These are phyloP conservation scores for Amphibalanus amphitrite DNA, from an alignment of 1,140 invertebrate species.

Conservation along the genomic window DNA sequence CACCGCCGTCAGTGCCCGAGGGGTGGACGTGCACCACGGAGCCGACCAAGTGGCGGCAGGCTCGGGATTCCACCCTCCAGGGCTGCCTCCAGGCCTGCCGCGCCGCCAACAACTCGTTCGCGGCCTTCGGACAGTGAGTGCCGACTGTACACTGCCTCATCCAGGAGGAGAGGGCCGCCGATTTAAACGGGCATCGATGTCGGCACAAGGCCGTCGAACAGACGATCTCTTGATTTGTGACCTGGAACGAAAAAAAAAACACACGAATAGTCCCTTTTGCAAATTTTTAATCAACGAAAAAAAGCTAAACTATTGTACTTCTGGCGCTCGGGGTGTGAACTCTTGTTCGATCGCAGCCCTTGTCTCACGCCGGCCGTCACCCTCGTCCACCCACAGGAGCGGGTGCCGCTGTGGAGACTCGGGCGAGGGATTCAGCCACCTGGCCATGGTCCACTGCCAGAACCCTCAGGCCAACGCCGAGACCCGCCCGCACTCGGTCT, in stretches of 20 bases:
- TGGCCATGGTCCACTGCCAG: neutral
- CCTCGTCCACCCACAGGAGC: neutral
- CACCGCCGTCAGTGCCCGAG: neutral
- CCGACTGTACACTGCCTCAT: no score
- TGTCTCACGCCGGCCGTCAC: no score
- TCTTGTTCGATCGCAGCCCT: no score
- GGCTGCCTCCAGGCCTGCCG: neutral
- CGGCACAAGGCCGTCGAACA: no score
- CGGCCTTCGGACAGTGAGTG: neutral
- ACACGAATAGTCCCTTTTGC: no score
- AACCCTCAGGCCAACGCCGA: neutral
- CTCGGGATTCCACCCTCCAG: neutral
- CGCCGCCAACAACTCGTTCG: neutral
- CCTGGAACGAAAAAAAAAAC: no score
- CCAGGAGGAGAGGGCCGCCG: no score
- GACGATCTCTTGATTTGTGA: no score
- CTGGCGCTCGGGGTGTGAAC: no score
- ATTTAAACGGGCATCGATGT: no score
- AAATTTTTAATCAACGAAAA: no score
- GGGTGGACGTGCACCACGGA: neutral
- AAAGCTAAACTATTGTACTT: no score
- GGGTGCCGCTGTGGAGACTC: neutral
- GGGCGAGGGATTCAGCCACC: neutral
- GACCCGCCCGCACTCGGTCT: neutral
- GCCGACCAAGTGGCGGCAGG: neutral